Conservation (phyloP, 2,797 vertebrate genomes). For the Melanotaenia parkinsoni region DNA sequence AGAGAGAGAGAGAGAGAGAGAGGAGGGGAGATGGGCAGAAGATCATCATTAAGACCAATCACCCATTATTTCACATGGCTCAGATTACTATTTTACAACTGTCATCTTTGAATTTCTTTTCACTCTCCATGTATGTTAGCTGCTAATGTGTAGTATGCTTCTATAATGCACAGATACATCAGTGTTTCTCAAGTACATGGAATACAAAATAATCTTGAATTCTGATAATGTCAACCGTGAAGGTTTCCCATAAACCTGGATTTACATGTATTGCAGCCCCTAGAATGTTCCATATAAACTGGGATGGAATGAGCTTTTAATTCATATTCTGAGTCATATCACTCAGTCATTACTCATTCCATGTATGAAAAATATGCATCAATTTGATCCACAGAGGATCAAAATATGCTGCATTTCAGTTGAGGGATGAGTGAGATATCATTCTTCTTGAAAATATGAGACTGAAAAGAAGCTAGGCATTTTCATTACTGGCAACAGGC, state of each 20-base stretch:
- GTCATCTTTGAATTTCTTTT: conserved; percentile 47
- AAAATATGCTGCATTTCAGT: conserved; percentile 36
- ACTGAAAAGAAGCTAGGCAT: conserved; percentile 37
- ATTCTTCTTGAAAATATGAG: conserved; percentile 53
- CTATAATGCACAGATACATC: neutral
- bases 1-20: no score
- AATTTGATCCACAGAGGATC: conserved; percentile 37
- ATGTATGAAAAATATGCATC: conserved; percentile 48
- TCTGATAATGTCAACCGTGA: conserved; percentile 23
- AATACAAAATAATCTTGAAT: neutral
- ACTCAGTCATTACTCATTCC: conserved; percentile 40
- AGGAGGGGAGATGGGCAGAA: conserved; percentile 36
- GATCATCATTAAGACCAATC: conserved; percentile 77
- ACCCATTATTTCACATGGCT: conserved; percentile 69
- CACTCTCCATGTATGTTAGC: conserved; percentile 1
- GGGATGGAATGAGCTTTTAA: conserved; percentile 34
- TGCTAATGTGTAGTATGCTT: neutral
- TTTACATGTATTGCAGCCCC: conserved; percentile 23
- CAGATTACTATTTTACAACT: conserved; percentile 54
- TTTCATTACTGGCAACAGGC: conserved; percentile 57
- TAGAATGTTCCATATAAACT: conserved; percentile 36
- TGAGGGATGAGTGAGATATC: conserved; percentile 47
- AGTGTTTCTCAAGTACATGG: neutral
- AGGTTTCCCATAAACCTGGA: conserved; percentile 30
- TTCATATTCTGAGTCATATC: conserved; percentile 37